Base-by-base conservation (phyloP, 2,888 invertebrate genomes). In the Pyrocoelia pectoralis region DNA sequence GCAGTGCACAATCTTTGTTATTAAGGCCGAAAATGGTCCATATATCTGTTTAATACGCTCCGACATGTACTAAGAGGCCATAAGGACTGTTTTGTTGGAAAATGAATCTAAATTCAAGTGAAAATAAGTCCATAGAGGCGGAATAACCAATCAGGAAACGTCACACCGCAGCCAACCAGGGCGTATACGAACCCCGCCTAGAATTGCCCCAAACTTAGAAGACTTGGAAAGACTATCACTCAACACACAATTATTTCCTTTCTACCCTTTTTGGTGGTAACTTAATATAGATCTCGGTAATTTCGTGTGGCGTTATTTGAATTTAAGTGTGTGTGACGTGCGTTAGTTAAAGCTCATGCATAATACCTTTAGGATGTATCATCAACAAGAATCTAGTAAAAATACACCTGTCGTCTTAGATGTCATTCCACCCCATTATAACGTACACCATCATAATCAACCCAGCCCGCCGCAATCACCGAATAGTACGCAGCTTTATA, bases 361-460 rank as follows among this genome's bases (percentile, higher is more conserved):
- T n/a, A 59, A 28, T 24, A 54, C 51, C 24, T 58, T 66, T 24
- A 73, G 70, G 62, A 76, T 73, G 61, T 74, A 80, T 56, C 79
- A 80, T 33, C 77, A 77, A 33, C 74, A 77, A 17, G 73, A 76
- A 28, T 72, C 74, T 66, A 72, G 68, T 74, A 64, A 83, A 79
- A 68, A 70, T 77, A 56, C 83, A 80, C 83, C 85, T 1, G 83
- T 87, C 57, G 85, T 88, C 6, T 84, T 87, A 66, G 88, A 88
- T 71, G 79, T 88, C 51, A 83, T 87, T 55, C 85, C 87, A 12
- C 83, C 86, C 8, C 85, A 85, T 72, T 86, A 86, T 66, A 75
- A 73, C 38, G 51, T 75, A 52, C 75, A 78, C 65, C 79, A 78
- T 64, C 79, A 79, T 55, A 73, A 81, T 76, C 77, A 77, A 19